Evolutionary conservation across 2,797 vertebrate species (phyloP).

Genomic region (Siniperca obscura): DNA sequence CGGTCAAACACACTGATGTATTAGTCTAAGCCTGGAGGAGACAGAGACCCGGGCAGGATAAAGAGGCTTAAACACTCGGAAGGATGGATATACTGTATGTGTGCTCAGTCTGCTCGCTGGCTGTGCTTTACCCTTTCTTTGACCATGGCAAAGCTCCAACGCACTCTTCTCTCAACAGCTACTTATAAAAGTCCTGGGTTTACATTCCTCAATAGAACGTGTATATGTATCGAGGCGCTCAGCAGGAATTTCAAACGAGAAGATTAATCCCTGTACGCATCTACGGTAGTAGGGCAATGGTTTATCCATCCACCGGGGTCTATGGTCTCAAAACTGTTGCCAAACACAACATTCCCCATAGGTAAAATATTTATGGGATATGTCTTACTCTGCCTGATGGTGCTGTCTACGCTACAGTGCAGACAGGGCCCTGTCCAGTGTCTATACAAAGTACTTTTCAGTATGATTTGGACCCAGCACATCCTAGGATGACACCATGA

Average conservation of each 20-base stretch:
- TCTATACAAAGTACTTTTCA: slow-evolving; percentile 53
- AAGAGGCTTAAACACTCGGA: slow-evolving; percentile 35
- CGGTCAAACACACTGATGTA: background rate
- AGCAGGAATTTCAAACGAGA: slow-evolving; percentile 52
- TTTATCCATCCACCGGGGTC: slow-evolving; percentile 53
- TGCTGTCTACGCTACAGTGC: slow-evolving; percentile 26
- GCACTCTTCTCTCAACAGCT: slow-evolving; percentile 70
- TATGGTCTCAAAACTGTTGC: slow-evolving; percentile 40
- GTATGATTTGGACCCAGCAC: slow-evolving; percentile 23
- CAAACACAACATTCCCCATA: slow-evolving; percentile 63
- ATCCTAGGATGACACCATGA: slow-evolving; percentile 21
- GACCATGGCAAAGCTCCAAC: slow-evolving; percentile 62
- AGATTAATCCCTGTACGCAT: slow-evolving; percentile 61
- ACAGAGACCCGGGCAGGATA: slow-evolving; percentile 21
- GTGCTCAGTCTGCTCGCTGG: slow-evolving; percentile 13
- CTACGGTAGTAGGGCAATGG: slow-evolving; percentile 38
- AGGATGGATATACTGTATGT: slow-evolving; percentile 32
- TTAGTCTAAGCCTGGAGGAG: slow-evolving; percentile 27
- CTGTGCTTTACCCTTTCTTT: slow-evolving; percentile 33
- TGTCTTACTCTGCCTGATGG: slow-evolving; percentile 39
- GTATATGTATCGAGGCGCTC: slow-evolving; percentile 55
- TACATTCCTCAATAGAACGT: slow-evolving; percentile 74
- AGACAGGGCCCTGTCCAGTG: slow-evolving; percentile 9
- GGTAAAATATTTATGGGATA: slow-evolving; percentile 58
- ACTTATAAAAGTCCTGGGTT: slow-evolving; percentile 68